Percentiles rank a stretch among this genome's conserved stretches.
These are phyloP conservation scores for human DNA, from an alignment of 2,113 vertebrate genomes.

Conservation along the genomic window DNA sequence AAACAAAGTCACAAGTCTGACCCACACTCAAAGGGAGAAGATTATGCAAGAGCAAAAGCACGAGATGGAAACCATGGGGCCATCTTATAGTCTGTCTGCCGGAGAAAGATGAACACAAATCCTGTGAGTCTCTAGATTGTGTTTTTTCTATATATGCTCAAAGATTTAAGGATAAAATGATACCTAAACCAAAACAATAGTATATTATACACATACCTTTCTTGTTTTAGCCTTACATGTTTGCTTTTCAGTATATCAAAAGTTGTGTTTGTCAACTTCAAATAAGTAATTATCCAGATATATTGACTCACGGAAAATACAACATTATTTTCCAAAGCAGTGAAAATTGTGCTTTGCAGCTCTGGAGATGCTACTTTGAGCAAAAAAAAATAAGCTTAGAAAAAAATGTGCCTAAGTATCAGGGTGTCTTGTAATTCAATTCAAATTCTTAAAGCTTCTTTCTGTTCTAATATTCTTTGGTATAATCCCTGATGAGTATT, in stretches of 20 bases:
- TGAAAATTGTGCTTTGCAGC: neutral
- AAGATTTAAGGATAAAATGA: neutral
- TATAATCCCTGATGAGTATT: conserved; percentile 51
- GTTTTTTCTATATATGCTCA: neutral
- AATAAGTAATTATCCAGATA: conserved; percentile 49
- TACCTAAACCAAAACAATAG: neutral
- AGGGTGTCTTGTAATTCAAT: conserved; percentile 51
- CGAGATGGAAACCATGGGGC: rapidly evolving
- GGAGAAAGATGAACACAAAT: neutral
- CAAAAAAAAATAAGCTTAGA: conserved; percentile 32
- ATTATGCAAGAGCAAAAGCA: neutral
- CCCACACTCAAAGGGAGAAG: neutral
- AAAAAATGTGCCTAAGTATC: conserved; percentile 47
- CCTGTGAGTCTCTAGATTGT: rapidly evolving
- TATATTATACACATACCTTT: neutral
- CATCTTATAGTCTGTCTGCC: no score
- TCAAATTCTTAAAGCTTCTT: conserved; percentile 50
- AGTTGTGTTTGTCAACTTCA: conserved; percentile 48
- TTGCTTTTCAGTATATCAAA: conserved; percentile 10
- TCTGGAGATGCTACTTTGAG: conserved; percentile 38
- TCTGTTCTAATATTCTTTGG: conserved; percentile 41
- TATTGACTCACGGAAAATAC: conserved; percentile 37
- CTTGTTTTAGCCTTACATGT: neutral
- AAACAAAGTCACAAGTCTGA: neutral
- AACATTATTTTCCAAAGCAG: conserved; percentile 53